phyloP scores from a whole-genome alignment of 2,113 vertebrate species.

The Nibea albiflora region DNA sequence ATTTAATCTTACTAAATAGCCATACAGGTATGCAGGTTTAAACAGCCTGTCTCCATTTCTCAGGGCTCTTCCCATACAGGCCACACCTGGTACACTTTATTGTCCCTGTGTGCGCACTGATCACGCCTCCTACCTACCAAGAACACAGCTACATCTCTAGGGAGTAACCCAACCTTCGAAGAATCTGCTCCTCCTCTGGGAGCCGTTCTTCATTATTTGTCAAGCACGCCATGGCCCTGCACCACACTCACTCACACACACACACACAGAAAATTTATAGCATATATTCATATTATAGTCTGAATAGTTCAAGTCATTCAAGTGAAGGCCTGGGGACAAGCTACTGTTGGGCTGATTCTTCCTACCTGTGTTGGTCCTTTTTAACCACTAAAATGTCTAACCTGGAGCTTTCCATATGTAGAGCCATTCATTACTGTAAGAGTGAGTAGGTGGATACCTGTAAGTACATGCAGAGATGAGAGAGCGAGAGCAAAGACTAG shows the following conservation, averaged over 20 bases:
- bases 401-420: conserved; percentile 7
- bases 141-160: conserved; percentile 54
- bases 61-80: conserved; percentile 18
- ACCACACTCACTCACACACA: neutral
- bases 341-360: neutral
- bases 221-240: conserved; percentile 15
- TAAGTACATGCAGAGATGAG: conserved; percentile 40
- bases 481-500: conserved; percentile 6
- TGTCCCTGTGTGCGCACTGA: conserved; percentile 34
- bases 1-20: conserved; percentile 24
- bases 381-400: neutral
- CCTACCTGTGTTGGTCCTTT: neutral
- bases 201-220: conserved; percentile 42
- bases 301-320: conserved; percentile 3
- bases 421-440: conserved; percentile 9
- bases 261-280: neutral
- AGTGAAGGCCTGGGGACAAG: neutral
- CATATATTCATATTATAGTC: neutral
- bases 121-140: conserved; percentile 63
- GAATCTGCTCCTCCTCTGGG: conserved; percentile 58
- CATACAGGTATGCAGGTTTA: conserved; percentile 24
- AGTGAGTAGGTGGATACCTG: conserved; percentile 38
- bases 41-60: conserved; percentile 25
- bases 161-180: conserved; percentile 64
- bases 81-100: conserved; percentile 62